Evolutionary conservation across 2,113 vertebrate genomes (phyloP), one percentile per base, ranked within the genome.

Genomic region (Rhabdornis inornatus): DNA sequence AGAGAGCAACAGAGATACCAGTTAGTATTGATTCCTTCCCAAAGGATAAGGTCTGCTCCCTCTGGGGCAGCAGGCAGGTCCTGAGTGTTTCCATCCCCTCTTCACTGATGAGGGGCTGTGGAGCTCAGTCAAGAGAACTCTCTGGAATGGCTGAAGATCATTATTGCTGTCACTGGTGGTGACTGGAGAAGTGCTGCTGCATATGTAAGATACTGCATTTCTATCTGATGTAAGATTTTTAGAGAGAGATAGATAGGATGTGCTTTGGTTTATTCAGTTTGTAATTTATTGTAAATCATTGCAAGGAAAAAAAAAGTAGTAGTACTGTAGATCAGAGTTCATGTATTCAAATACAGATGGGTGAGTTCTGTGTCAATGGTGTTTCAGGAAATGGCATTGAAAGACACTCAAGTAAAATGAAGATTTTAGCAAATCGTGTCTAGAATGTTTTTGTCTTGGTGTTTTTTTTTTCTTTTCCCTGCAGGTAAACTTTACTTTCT

Each of bases 401-500:
- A 69, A 75, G 28, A 44, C 23, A 70, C 56, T 64, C 16, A 44
- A 18, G 17, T 68, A 19, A 92, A 83, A 92, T 68, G 39, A 66
- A 91, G 79, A 72, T 52, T 92, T 56, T 50, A 91, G 68, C 49
- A 95, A 89, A 94, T 71, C 6, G 7, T 84, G 66, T 53, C n/a
- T 78, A 52, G 74, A 85, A 83, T 85, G 52, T 56, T 89, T 90
- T 84, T 59, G 39, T 47, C 74, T 82, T 71, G 28, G 40, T 76
- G 61, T 4, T 28, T 27, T 59, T 80, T 80, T 64, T 72, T 44
- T 40, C 39, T 94, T 94, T 90, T 92, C 93, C 77, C 87, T 79
- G 37, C 60, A 93, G 87, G 80, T 81, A 93, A 95, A 95, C 53
- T 86, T 93, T 86, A 90, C 80, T 96, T 96, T 89, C 88, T 96